A percentile compares a stretch with the other conserved stretches of the same genome.
Evolutionary conservation across 2,888 invertebrate species (phyloP).

Genomic region (Xestia c-nigrum): DNA sequence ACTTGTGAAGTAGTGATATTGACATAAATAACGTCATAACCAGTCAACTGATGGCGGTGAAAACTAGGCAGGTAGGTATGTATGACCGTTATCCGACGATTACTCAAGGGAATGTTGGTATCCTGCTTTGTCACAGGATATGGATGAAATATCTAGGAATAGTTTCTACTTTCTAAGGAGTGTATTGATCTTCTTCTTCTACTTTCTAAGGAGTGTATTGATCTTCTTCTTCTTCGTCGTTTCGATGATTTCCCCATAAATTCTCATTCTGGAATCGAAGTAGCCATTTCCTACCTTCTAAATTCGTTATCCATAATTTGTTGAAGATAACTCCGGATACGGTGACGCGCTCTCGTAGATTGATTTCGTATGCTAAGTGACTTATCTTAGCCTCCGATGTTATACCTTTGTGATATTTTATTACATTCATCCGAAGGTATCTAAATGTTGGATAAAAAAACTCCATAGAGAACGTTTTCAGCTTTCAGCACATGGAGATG

Average conservation of each 20-base stretch:
- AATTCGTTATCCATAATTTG: slow-evolving; percentile 30
- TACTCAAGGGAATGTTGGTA: neutral
- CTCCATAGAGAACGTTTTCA: neutral
- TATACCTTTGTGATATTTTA: neutral
- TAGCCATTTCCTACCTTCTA: slow-evolving; percentile 25
- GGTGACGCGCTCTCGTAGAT: slow-evolving; percentile 14
- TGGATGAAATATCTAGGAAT: neutral
- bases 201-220: neutral
- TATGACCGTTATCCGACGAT: neutral
- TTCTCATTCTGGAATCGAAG: neutral
- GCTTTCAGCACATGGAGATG: slow-evolving; percentile 6
- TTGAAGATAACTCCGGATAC: neutral
- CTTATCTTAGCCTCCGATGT: neutral
- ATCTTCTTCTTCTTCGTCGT: too few relatives aligned
- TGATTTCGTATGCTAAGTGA: slow-evolving; percentile 21
- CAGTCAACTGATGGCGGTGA: neutral
- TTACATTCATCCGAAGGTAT: neutral
- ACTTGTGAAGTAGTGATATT: neutral
- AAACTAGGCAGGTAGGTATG: neutral
- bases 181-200: too few relatives aligned
- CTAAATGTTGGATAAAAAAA: neutral
- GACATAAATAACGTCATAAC: neutral
- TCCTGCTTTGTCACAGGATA: neutral
- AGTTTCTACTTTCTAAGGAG: too few relatives aligned
- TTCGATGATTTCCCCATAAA: too few relatives aligned